phyloP scores from a whole-genome alignment of 2,113 vertebrate species.

The Nibea coibor region DNA sequence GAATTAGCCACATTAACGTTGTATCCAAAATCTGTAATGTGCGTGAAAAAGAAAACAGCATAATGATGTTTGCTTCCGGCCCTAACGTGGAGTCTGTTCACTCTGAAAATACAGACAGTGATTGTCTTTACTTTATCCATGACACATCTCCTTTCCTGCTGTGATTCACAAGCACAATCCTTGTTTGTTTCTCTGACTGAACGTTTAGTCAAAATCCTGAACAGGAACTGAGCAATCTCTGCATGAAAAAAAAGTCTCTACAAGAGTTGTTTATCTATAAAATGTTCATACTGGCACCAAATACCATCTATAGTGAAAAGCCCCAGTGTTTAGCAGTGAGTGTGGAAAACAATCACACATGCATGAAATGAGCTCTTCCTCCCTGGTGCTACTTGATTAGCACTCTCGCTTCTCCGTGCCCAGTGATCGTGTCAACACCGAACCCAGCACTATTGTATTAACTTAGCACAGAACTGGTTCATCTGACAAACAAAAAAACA shows the following conservation, averaged over 20 bases:
- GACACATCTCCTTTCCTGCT: neutral
- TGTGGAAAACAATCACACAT: conserved; percentile 47
- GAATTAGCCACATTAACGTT: neutral
- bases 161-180: conserved; percentile 41
- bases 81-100: neutral
- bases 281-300: conserved; percentile 26
- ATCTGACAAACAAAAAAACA: conserved; percentile 24
- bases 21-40: neutral
- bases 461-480: conserved; percentile 7
- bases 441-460: conserved; percentile 15
- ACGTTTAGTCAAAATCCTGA: conserved; percentile 13
- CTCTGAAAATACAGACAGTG: conserved; percentile 11
- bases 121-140: conserved; percentile 28
- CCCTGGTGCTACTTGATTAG: conserved; percentile 52
- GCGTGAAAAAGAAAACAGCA: neutral
- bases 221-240: conserved; percentile 35
- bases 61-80: neutral
- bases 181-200: conserved; percentile 31
- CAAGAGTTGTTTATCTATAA: conserved; percentile 44
- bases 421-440: conserved; percentile 33
- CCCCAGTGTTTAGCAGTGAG: conserved; percentile 35
- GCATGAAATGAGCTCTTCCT: conserved; percentile 53
- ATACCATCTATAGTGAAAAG: conserved; percentile 46
- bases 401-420: conserved; percentile 46
- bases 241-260: conserved; percentile 9